Evolutionary conservation across 2,888 invertebrate genomes (phyloP).

Genomic region (Gymnocheta viridis): DNA sequence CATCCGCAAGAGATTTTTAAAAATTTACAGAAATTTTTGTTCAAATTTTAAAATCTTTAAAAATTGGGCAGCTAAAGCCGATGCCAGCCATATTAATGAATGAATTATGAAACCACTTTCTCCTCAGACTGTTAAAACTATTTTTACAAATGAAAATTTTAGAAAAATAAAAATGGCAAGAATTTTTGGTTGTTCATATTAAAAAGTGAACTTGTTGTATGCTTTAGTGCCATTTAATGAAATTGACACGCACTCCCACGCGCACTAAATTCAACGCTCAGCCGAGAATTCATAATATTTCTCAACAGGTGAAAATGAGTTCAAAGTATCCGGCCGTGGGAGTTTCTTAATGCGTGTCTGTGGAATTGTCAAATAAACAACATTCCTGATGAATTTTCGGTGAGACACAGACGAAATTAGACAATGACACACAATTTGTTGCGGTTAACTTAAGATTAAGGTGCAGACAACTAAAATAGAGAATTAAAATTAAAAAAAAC

Average conservation of each 20-base stretch:
- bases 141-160: not conserved
- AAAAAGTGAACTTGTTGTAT: not conserved
- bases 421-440: not conserved
- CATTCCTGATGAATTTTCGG: slow-evolving; percentile 7
- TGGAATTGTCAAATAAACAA: slow-evolving; percentile 13
- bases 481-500: not conserved
- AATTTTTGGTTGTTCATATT: not conserved
- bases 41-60: no score
- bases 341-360: not conserved
- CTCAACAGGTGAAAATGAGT: slow-evolving; percentile 11
- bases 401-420: not conserved
- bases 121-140: not conserved
- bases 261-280: not conserved
- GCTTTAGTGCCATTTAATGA: slow-evolving; percentile 1
- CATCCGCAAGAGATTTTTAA: no score
- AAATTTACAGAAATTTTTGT: no score
- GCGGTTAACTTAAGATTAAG: slow-evolving; percentile 2
- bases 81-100: no score
- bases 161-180: not conserved
- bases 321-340: not conserved
- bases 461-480: not conserved
- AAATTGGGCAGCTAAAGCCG: no score
- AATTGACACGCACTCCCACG: not conserved
- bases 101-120: no score
- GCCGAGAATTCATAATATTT: not conserved